phyloP scores from a whole-genome alignment of 92 coral and sea anemone genomes.

The Epizoanthus stellaris region DNA sequence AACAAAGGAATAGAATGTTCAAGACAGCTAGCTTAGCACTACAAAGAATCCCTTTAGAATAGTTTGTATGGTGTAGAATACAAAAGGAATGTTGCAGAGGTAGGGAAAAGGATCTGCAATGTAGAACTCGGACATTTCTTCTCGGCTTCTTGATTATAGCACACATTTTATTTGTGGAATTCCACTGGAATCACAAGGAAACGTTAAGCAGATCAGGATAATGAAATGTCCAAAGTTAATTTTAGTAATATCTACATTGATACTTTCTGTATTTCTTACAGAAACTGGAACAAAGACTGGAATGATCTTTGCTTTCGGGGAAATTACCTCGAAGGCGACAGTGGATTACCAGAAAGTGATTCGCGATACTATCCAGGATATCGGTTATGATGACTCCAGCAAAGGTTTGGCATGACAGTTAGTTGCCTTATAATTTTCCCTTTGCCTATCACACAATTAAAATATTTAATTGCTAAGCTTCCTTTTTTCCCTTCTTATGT shows the following conservation, averaged over 20 bases:
- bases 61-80: background rate
- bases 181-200: no score
- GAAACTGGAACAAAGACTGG: conserved; percentile 85
- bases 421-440: background rate
- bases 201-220: no score
- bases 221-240: no score
- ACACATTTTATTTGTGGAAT: no score
- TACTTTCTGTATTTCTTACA: conserved; percentile 26
- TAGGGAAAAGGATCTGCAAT: background rate
- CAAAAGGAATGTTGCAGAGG: background rate
- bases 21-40: no score
- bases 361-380: conserved; percentile 68
- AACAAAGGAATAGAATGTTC: no score
- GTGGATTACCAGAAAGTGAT: conserved; percentile 79
- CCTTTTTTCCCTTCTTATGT: no score
- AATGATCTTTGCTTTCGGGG: conserved; percentile 77
- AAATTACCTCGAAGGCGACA: conserved; percentile 71
- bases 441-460: background rate
- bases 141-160: background rate
- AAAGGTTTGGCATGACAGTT: conserved; percentile 58
- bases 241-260: background rate
- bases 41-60: background rate
- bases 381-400: conserved; percentile 82
- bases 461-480: background rate
- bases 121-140: background rate